Base-by-base conservation (phyloP, 53 echinoderm and acorn worm species). In the Mesocentrotus franciscanus region DNA sequence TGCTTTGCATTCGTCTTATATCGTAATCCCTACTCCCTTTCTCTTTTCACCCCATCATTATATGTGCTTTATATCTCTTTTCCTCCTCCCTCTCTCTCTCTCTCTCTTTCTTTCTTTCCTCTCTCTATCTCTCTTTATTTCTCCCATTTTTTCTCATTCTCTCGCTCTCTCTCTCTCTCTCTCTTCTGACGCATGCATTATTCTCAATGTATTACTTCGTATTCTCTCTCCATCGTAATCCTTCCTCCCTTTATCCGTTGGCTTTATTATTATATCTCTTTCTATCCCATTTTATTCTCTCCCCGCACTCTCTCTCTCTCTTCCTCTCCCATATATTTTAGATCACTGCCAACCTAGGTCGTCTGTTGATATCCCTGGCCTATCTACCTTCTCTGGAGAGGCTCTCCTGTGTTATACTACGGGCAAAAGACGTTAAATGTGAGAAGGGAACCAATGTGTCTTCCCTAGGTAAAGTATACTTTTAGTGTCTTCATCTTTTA, bases 361-460 rank as follows among this genome's bases (percentile, higher is more conserved):
- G 96, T 56, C 81, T 99, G 5, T 91, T 97, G 58, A 92, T 99
- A 60, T 98, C 99, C 10, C 70, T 99, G 58, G 99, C 99, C 39
- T 99, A 99, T 74, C 97, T 99, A 59, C 98, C 98, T 39, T 99
- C 98, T 55, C 95, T 96, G 61, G 98, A 99, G 62, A 95, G 99
- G 62, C 96, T 99, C 56, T 99, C 99, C 66, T 97, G 97, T 58
- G 98, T 99, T 91, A 99, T 99, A 70, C 96, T 98, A 78, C 74
- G 98, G 96, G 99, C 98, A 18, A 97, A 96, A 60, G 98, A 97
- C 24, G 92, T 99, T 49, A 96, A 95, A 75, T 95, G 96, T 74
- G 97, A 97, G 76, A 98, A 97, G 83, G 97, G 96, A 60, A 97
- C 96, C 29, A 95, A 84, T 66, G 84, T 91, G 59, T 93, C 97